phyloP scores from a whole-genome alignment of 1,140 invertebrate genomes.

The Pachypeltis micranthus region DNA sequence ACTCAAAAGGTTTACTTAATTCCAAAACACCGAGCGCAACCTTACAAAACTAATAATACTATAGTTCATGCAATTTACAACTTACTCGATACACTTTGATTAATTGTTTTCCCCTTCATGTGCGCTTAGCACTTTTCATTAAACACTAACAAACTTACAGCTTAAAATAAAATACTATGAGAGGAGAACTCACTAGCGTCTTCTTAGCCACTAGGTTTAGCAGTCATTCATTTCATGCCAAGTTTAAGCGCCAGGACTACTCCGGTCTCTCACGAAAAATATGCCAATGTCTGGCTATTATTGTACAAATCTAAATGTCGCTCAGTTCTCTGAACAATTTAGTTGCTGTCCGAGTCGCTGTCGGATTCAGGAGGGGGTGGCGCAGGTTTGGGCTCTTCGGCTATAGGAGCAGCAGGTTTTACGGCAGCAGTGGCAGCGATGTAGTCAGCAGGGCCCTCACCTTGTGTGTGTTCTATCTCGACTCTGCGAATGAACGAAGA shows the following conservation, averaged over 20 bases:
- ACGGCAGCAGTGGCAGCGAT: conserved; percentile 49
- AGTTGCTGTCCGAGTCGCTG: conserved; percentile 39
- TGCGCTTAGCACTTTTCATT: no score
- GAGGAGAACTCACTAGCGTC: background rate
- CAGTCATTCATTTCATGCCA: background rate
- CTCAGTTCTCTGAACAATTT: conserved; percentile 15
- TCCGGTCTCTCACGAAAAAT: background rate
- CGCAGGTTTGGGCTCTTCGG: conserved; percentile 27
- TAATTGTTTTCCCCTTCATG: no score
- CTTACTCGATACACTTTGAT: no score
- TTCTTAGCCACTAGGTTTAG: background rate
- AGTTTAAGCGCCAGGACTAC: background rate
- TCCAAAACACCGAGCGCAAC: no score
- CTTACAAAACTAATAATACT: no score
- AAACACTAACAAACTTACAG: no score
- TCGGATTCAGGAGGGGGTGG: conserved; percentile 34
- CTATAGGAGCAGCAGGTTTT: conserved; percentile 32
- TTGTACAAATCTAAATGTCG: background rate
- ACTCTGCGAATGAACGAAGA: conserved; percentile 46
- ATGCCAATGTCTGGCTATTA: background rate
- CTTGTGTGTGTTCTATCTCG: conserved; percentile 71
- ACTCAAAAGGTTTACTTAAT: no score
- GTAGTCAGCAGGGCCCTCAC: conserved; percentile 61
- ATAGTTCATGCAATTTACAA: no score
- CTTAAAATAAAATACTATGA: background rate